phyloP scores from a whole-genome alignment of 2,113 vertebrate species.

The Plectropomus leopardus region DNA sequence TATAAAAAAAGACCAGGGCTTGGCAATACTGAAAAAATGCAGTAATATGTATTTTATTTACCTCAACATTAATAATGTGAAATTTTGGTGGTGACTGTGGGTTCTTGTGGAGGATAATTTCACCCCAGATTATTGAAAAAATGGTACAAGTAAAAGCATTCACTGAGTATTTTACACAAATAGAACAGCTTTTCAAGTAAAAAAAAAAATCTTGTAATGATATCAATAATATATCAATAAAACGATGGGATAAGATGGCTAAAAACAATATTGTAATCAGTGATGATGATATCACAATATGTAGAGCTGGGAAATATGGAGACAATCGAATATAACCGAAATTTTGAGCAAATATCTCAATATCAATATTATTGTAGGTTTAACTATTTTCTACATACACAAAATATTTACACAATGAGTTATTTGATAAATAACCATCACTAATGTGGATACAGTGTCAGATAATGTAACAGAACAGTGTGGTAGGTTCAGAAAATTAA shows the following conservation, averaged over 20 bases:
- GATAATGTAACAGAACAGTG: too few species aligned
- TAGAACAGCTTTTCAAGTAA: not conserved
- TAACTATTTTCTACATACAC: too few species aligned
- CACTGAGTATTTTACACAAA: not conserved
- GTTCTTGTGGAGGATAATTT: constrained; percentile 5
- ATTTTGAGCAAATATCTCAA: too few species aligned
- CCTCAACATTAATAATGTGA: not conserved
- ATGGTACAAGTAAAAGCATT: not conserved
- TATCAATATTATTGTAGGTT: too few species aligned
- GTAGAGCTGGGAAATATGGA: too few species aligned
- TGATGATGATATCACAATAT: not conserved
- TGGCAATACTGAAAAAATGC: not conserved
- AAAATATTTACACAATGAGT: too few species aligned
- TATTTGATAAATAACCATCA: too few species aligned
- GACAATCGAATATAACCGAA: too few species aligned
- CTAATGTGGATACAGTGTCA: too few species aligned
- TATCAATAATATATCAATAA: not conserved
- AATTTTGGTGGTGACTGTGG: not conserved
- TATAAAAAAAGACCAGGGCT: constrained; percentile 2
- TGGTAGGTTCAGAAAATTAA: too few species aligned
- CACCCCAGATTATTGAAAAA: not conserved
- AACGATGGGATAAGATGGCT: not conserved
- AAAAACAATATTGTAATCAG: not conserved
- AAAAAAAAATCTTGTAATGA: not conserved
- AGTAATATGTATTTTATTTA: not conserved